Percentiles rank a stretch among this genome's conserved stretches.
Conservation (phyloP, 2,113 vertebrate genomes). For the Chaetorhynchus papuensis region DNA sequence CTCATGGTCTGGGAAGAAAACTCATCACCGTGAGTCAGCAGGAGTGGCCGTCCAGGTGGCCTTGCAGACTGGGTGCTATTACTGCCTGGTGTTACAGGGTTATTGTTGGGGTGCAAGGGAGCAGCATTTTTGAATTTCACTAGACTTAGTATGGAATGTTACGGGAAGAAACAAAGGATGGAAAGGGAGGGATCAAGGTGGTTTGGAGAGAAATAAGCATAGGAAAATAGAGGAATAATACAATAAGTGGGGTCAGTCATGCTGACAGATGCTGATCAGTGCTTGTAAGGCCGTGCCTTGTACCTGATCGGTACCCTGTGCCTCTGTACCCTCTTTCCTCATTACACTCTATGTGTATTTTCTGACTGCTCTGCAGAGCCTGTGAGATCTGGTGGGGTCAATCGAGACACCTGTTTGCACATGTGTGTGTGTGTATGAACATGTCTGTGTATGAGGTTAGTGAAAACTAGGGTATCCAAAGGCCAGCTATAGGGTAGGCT, state of each 20-base stretch:
- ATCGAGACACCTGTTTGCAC: rapidly evolving
- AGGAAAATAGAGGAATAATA: neutral
- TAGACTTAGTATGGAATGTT: neutral
- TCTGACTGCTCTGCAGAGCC: neutral
- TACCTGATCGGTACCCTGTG: too few species aligned
- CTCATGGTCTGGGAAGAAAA: neutral
- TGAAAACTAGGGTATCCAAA: neutral
- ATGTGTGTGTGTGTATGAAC: too few species aligned
- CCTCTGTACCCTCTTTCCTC: neutral
- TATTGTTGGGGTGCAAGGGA: neutral
- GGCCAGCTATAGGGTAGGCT: neutral
- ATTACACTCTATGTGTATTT: neutral
- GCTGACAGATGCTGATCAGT: neutral
- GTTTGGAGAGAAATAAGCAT: neutral
- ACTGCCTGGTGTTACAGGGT: neutral
- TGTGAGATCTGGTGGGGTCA: neutral
- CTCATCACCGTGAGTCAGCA: neutral
- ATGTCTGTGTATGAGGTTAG: too few species aligned
- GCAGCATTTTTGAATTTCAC: neutral
- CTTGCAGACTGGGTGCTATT: neutral
- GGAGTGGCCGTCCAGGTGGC: rapidly evolving
- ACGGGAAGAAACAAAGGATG: neutral
- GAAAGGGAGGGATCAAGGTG: neutral
- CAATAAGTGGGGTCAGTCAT: neutral
- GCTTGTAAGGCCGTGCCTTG: rapidly evolving